A percentile compares a stretch with the other conserved stretches of the same genome.
Conservation (phyloP, 2,888 invertebrate genomes). For the Serripes groenlandicus region DNA sequence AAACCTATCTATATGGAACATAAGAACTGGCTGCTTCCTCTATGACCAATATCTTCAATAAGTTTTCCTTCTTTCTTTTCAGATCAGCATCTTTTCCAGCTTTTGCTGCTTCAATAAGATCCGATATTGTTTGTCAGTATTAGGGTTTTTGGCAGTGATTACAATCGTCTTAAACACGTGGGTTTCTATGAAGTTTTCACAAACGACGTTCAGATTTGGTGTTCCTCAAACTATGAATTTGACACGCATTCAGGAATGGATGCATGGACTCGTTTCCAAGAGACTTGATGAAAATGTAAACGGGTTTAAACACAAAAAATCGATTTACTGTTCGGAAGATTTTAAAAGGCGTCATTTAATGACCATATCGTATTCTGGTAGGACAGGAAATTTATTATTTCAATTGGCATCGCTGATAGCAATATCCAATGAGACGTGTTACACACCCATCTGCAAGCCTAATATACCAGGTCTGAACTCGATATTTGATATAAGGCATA, state of each 20-base stretch:
- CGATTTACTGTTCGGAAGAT: background rate
- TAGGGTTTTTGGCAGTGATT: too few species aligned
- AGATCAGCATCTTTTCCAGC: too few species aligned
- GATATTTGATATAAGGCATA: background rate
- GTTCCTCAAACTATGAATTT: background rate
- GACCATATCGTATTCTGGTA: background rate
- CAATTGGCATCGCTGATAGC: conserved; percentile 1
- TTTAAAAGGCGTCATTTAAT: background rate
- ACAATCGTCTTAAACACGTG: too few species aligned
- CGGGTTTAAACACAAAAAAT: too few species aligned
- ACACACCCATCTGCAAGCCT: background rate
- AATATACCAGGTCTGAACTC: background rate
- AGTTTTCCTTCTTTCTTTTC: too few species aligned
- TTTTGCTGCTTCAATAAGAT: too few species aligned
- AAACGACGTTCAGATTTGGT: background rate
- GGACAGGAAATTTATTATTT: conserved; percentile 2
- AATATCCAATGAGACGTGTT: background rate
- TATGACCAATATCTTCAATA: too few species aligned
- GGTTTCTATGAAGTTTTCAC: too few species aligned
- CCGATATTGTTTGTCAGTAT: too few species aligned
- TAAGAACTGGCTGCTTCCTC: too few species aligned
- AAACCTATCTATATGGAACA: too few species aligned
- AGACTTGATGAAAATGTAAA: too few species aligned
- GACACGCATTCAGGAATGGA: background rate
- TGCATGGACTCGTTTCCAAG: background rate